Conservation (phyloP, 2,888 invertebrate genomes). For the Helicoverpa assulta region DNA sequence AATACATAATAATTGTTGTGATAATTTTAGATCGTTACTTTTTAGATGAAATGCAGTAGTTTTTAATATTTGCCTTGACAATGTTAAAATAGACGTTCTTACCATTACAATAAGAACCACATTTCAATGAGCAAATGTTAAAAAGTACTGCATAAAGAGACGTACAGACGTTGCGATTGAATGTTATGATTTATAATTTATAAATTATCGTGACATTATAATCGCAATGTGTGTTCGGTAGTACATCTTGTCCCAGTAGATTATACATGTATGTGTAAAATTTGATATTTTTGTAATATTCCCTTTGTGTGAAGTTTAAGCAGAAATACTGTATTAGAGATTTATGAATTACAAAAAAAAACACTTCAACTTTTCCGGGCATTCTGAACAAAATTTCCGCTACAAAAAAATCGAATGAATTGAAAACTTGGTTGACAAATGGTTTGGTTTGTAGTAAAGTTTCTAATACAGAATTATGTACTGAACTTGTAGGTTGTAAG, state of each 20-base stretch:
- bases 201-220: constrained; percentile 30
- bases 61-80: constrained; percentile 18
- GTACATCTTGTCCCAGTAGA: constrained; percentile 57
- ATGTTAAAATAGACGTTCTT: constrained; percentile 3
- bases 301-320: constrained; percentile 32
- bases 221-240: constrained; percentile 23
- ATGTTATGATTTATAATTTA: constrained; percentile 42
- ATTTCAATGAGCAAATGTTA: constrained; percentile 21
- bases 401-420: too few species aligned
- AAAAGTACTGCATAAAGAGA: constrained; percentile 16
- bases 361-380: too few species aligned
- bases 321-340: constrained; percentile 30
- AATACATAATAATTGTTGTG: constrained; percentile 72
- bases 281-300: constrained; percentile 64
- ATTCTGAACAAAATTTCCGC: too few species aligned
- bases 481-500: constrained; percentile 46
- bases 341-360: neutral
- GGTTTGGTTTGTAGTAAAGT: neutral
- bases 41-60: constrained; percentile 31
- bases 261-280: constrained; percentile 42
- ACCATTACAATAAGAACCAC: constrained; percentile 1
- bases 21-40: constrained; percentile 65
- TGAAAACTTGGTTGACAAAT: too few species aligned
- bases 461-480: constrained; percentile 37
- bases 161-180: constrained; percentile 29